Conservation (phyloP, 2,888 invertebrate genomes). For the Ophion costatus region DNA sequence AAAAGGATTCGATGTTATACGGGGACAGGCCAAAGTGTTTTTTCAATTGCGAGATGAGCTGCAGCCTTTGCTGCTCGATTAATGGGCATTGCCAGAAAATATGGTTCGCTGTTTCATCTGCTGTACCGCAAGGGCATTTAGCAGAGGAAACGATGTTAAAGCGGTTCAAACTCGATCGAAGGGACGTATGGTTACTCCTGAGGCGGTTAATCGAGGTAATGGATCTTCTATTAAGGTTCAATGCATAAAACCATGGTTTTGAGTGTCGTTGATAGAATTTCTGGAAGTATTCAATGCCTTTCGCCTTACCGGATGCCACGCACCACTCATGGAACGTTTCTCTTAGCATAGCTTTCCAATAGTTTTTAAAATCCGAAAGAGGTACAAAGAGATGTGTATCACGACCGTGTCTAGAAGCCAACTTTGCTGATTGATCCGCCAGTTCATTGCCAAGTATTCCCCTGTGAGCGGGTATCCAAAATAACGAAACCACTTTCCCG, state of each 20-base stretch:
- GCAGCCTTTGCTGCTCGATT: background rate
- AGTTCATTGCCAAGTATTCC: constrained; percentile 16
- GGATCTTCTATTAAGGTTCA: background rate
- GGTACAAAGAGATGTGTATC: constrained; percentile 8
- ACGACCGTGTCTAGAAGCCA: background rate
- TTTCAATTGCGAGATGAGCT: background rate
- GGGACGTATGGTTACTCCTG: constrained; percentile 30
- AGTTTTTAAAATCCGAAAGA: background rate
- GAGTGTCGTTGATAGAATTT: background rate
- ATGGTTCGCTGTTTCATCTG: too few species aligned
- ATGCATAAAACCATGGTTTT: background rate
- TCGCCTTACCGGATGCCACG: too few species aligned
- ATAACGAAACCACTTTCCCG: background rate
- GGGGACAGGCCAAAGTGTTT: background rate
- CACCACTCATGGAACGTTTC: too few species aligned
- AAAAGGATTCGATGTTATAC: too few species aligned
- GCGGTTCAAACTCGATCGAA: constrained; percentile 35
- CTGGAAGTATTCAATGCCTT: background rate
- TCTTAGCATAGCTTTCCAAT: too few species aligned
- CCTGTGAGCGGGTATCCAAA: constrained; percentile 16
- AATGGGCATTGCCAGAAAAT: too few species aligned
- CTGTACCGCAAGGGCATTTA: too few species aligned
- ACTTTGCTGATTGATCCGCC: constrained; percentile 12
- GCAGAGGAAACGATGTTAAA: constrained; percentile 41
- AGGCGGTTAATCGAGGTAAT: constrained; percentile 44